These are phyloP conservation scores for Trissolcus brochymenae DNA, from an alignment of 2,888 invertebrate species.

Conservation along the genomic window DNA sequence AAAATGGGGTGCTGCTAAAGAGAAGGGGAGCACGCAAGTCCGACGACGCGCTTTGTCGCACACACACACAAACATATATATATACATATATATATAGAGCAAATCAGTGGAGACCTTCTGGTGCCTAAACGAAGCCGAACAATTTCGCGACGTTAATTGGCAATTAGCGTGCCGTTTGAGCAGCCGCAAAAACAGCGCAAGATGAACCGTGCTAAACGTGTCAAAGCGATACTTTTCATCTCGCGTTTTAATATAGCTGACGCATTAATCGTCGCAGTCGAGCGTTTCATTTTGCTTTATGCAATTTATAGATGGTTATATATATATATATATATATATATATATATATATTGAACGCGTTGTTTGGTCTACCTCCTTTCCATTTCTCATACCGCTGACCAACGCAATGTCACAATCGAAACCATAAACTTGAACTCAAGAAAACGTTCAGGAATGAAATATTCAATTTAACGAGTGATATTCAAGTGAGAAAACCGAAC, in stretches of 20 bases:
- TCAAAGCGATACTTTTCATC: conserved; percentile 55
- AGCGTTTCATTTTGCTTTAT: conserved; percentile 52
- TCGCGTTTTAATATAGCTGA: conserved; percentile 40
- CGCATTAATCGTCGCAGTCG: conserved; percentile 50
- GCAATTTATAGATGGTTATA: conserved; percentile 54
- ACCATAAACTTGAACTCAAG: too few species aligned
- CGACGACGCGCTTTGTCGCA: conserved; percentile 50
- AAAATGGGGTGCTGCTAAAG: conserved; percentile 25
- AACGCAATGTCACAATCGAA: too few species aligned
- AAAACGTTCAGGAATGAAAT: too few species aligned
- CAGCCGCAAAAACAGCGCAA: conserved; percentile 50
- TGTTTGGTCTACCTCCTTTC: conserved; percentile 48
- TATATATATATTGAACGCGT: conserved; percentile 53
- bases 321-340: conserved; percentile 55
- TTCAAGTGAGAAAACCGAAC: not conserved
- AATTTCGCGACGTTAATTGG: conserved; percentile 58
- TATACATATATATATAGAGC: conserved; percentile 28
- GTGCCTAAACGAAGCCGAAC: conserved; percentile 55
- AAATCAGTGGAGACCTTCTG: conserved; percentile 47
- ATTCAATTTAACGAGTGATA: not conserved
- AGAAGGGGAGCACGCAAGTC: conserved; percentile 9
- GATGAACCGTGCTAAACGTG: conserved; percentile 47
- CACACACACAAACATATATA: conserved; percentile 14
- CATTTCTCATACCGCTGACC: conserved; percentile 24
- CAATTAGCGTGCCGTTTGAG: conserved; percentile 56